Conservation (phyloP, 1,140 invertebrate species). For the Scylla paramamosain region DNA sequence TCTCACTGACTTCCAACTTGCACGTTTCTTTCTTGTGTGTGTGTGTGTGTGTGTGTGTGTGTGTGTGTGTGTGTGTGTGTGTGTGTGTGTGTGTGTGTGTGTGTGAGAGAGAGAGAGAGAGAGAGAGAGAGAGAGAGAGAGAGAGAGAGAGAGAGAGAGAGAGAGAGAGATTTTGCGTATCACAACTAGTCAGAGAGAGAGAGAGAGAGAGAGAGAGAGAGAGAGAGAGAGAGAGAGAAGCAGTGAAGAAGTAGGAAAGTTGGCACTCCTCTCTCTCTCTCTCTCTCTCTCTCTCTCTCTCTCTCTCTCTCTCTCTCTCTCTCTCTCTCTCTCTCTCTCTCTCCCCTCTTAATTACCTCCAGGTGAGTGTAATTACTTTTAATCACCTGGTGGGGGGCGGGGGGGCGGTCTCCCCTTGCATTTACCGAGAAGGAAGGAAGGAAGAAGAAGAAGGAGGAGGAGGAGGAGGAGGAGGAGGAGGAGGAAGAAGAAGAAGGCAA, state of each 20-base stretch:
- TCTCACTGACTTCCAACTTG: not conserved
- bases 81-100: no score
- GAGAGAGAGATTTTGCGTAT: not conserved
- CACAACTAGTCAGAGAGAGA: not conserved
- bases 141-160: not conserved
- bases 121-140: not conserved
- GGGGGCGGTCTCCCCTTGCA: no score
- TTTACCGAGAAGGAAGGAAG: no score
- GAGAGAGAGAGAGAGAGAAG: not conserved
- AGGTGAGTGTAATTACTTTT: not conserved
- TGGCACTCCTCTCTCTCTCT: conserved; percentile 11
- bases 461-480: not conserved
- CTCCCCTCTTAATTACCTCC: not conserved
- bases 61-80: no score
- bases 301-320: conserved; percentile 13
- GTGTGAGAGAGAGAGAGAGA: no score
- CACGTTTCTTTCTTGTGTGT: no score
- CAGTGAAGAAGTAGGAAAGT: not conserved
- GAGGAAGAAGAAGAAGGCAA: not conserved
- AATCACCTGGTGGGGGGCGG: not conserved
- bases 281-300: conserved; percentile 19
- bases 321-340: not conserved
- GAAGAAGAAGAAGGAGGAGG: no score
- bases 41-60: no score
- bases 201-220: not conserved